phyloP scores from a whole-genome alignment of 2,888 invertebrate species.

The Chaitophorus viminalis region DNA sequence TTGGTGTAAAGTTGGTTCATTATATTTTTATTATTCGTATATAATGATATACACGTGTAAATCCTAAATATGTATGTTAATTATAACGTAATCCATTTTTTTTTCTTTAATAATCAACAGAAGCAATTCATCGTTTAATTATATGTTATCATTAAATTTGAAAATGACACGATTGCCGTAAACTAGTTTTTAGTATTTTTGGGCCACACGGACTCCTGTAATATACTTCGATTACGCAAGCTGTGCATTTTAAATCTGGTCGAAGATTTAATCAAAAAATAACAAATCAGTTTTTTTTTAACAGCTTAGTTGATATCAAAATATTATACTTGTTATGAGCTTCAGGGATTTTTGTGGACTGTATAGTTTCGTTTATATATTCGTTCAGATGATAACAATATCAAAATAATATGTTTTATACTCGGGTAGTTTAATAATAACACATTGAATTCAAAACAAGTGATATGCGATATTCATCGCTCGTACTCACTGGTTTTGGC shows the following conservation, averaged over 20 bases:
- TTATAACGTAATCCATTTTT: neutral
- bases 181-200: slow-evolving; percentile 9
- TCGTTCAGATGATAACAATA: too few species aligned
- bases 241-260: too few species aligned
- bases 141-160: neutral
- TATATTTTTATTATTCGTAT: too few species aligned
- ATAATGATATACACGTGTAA: neutral
- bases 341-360: neutral
- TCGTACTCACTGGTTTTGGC: neutral
- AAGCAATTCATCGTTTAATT: neutral
- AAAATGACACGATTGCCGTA: neutral
- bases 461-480: neutral
- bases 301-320: too few species aligned
- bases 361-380: too few species aligned
- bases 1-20: too few species aligned
- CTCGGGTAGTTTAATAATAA: too few species aligned
- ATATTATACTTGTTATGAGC: neutral
- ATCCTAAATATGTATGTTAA: neutral
- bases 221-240: neutral
- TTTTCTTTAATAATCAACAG: neutral
- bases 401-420: too few species aligned
- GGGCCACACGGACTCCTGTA: neutral
- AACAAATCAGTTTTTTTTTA: slow-evolving; percentile 10
- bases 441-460: too few species aligned
- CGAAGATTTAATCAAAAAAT: slow-evolving; percentile 5